A percentile compares a stretch with the other conserved stretches of the same genome.
phyloP scores from a whole-genome alignment of 1,140 invertebrate genomes.

The Mercenaria mercenaria region DNA sequence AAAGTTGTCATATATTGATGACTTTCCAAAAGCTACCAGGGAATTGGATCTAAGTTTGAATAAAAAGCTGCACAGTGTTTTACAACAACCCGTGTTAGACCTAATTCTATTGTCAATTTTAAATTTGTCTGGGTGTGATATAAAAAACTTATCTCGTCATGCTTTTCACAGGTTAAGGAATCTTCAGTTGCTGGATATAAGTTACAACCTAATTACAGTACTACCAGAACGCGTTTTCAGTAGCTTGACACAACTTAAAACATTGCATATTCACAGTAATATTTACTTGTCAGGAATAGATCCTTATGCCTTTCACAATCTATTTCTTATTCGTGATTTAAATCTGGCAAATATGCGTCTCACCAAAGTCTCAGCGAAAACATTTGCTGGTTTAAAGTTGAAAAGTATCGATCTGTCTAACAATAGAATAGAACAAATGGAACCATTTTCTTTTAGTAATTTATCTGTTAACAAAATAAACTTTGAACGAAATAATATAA shows the following conservation, averaged over 20 bases:
- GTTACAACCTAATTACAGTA: slow-evolving; percentile 34
- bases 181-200: slow-evolving; percentile 43
- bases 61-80: neutral
- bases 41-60: neutral
- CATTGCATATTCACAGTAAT: slow-evolving; percentile 44
- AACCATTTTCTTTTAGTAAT: neutral
- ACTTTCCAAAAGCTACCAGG: neutral
- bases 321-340: too few species aligned
- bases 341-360: slow-evolving; percentile 1
- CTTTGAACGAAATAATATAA: neutral
- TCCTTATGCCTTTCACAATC: slow-evolving; percentile 30
- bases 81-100: neutral
- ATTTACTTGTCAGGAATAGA: neutral
- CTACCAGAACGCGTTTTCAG: slow-evolving; percentile 18
- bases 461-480: neutral
- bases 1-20: neutral
- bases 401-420: neutral
- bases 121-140: neutral
- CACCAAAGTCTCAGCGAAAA: neutral
- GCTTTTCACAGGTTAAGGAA: neutral
- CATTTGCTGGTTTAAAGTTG: slow-evolving; percentile 42
- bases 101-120: neutral
- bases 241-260: slow-evolving; percentile 10
- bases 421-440: neutral
- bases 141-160: neutral